Evolutionary conservation across 2,888 invertebrate genomes (phyloP).

Genomic region (Zhuqinia jingwanae): DNA sequence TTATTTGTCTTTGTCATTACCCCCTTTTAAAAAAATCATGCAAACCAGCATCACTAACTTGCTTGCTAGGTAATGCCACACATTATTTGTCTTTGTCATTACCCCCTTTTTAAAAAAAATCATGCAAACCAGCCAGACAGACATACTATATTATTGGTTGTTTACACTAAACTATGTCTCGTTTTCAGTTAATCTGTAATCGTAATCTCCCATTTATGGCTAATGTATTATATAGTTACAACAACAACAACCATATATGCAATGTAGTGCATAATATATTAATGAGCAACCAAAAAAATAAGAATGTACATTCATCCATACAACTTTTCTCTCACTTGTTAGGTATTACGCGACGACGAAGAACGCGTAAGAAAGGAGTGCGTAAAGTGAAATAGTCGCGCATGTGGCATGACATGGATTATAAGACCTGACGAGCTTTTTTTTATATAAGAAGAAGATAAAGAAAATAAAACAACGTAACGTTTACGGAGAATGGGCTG

Average conservation of each 20-base stretch:
- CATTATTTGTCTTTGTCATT: slow-evolving; percentile 50
- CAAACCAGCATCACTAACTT: slow-evolving; percentile 55
- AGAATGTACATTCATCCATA: too few relatives aligned
- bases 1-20: slow-evolving; percentile 54
- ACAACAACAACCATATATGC: too few relatives aligned
- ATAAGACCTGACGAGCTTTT: background rate
- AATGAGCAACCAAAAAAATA: too few relatives aligned
- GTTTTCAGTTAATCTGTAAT: slow-evolving; percentile 26
- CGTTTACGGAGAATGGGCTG: background rate
- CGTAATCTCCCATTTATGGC: background rate
- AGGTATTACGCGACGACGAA: background rate
- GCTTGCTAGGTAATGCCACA: too few relatives aligned
- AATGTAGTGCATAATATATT: too few relatives aligned
- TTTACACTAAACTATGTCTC: slow-evolving; percentile 57
- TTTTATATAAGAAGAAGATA: background rate
- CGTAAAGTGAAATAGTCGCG: slow-evolving; percentile 45
- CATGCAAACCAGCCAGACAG: slow-evolving; percentile 38
- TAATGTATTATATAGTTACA: background rate
- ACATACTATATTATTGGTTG: slow-evolving; percentile 48
- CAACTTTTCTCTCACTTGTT: background rate
- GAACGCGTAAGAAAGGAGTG: slow-evolving; percentile 58
- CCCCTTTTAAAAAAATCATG: slow-evolving; percentile 49
- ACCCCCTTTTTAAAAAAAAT: slow-evolving; percentile 48
- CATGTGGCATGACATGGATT: slow-evolving; percentile 7
- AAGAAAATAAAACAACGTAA: background rate